Evolutionary conservation across 2,888 invertebrate genomes (phyloP).

Genomic region (Parnassius smintheus): DNA sequence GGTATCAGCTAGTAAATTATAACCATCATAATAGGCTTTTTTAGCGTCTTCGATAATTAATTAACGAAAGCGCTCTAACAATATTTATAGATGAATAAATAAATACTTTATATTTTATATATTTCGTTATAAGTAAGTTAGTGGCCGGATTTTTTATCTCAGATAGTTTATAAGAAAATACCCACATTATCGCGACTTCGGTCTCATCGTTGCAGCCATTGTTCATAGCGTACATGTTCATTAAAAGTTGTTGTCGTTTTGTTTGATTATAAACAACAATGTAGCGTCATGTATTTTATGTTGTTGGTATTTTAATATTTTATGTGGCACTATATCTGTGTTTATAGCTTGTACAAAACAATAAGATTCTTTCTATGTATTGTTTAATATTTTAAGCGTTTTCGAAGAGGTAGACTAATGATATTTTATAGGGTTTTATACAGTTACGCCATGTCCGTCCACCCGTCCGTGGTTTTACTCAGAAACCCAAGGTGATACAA

Average conservation of each 20-base stretch:
- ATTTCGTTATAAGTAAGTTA: too few relatives aligned
- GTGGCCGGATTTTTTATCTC: background rate
- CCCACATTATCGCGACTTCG: background rate
- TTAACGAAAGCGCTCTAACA: too few relatives aligned
- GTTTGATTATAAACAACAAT: constrained; percentile 5
- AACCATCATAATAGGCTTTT: too few relatives aligned
- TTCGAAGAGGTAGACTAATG: background rate
- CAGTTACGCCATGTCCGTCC: too few relatives aligned
- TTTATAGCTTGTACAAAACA: constrained; percentile 15
- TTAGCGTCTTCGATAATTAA: too few relatives aligned
- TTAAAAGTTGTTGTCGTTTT: constrained; percentile 1
- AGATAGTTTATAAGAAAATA: constrained; percentile 1
- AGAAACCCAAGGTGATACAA: too few relatives aligned
- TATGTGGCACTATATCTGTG: constrained; percentile 11
- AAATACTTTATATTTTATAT: too few relatives aligned
- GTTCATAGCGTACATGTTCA: background rate
- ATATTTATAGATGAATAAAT: too few relatives aligned
- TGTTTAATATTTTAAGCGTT: constrained; percentile 6
- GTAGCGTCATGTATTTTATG: constrained; percentile 16
- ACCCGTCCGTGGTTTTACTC: too few relatives aligned
- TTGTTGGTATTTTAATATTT: constrained; percentile 11
- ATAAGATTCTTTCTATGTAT: constrained; percentile 11
- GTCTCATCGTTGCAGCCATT: background rate
- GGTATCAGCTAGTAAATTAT: too few relatives aligned
- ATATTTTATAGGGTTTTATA: too few relatives aligned